Percentiles rank a stretch among this genome's conserved stretches.
These are phyloP conservation scores for Phrynosoma platyrhinos DNA, from an alignment of 2,113 vertebrate species.

Conservation along the genomic window DNA sequence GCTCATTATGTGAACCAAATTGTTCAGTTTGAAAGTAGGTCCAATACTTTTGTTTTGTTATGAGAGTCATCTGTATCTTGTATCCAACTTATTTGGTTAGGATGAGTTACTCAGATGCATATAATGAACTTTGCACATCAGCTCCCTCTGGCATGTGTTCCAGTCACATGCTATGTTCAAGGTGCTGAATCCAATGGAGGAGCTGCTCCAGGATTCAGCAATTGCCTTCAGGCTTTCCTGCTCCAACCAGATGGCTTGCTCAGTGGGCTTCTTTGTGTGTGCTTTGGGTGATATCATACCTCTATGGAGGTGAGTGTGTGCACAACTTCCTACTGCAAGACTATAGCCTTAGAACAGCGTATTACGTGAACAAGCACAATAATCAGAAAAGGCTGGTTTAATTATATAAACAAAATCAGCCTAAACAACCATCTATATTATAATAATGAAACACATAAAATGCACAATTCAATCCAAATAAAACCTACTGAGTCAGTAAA, in stretches of 20 bases:
- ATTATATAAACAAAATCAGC: constrained; percentile 1
- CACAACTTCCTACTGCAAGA: neutral
- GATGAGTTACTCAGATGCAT: neutral
- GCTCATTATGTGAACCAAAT: constrained; percentile 21
- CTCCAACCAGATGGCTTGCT: neutral
- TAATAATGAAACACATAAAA: constrained; percentile 2
- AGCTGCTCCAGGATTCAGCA: neutral
- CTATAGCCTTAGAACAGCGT: neutral
- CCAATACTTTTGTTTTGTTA: constrained; percentile 38
- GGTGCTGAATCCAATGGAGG: neutral
- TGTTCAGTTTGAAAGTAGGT: neutral
- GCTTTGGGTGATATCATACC: neutral
- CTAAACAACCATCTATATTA: constrained; percentile 3
- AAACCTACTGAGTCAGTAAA: neutral
- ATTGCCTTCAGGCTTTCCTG: neutral
- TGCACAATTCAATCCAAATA: neutral
- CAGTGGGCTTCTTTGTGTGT: neutral
- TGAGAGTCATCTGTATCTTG: constrained; percentile 18
- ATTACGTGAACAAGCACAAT: neutral
- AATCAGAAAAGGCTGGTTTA: constrained; percentile 6
- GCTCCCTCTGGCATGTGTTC: neutral
- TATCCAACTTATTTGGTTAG: constrained; percentile 35
- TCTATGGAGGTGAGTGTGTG: neutral
- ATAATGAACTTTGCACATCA: neutral
- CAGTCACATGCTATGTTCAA: neutral